phyloP scores from a whole-genome alignment of 92 coral and sea anemone genomes.

The Phymanthus crucifer region DNA sequence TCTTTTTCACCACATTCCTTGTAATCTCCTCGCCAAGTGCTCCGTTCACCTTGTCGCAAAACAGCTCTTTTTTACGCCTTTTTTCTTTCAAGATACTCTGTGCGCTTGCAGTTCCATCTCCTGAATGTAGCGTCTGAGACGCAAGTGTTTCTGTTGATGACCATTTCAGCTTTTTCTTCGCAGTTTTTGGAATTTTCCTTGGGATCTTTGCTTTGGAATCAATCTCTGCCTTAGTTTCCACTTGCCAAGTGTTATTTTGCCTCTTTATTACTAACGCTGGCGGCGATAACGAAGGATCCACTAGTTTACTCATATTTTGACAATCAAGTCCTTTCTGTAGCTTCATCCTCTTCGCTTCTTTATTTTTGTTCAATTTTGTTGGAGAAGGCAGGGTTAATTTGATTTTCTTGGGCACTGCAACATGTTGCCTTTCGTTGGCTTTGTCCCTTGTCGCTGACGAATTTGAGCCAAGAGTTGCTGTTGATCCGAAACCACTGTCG shows the following conservation, averaged over 20 bases:
- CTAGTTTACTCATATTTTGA: conserved; percentile 15
- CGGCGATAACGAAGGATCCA: conserved; percentile 60
- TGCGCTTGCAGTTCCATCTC: conserved; percentile 7
- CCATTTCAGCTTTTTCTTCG: conserved; percentile 53
- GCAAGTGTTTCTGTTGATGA: background rate
- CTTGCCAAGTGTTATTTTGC: conserved; percentile 80
- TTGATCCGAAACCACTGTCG: conserved; percentile 82
- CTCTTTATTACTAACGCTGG: conserved; percentile 79
- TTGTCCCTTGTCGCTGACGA: conserved; percentile 25
- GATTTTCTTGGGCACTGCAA: conserved; percentile 1
- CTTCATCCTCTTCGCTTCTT: conserved; percentile 52
- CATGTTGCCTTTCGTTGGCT: background rate
- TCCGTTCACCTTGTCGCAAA: conserved; percentile 35
- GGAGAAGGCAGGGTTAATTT: conserved; percentile 27
- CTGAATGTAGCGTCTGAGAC: background rate
- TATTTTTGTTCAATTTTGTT: conserved; percentile 43
- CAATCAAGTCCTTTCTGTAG: conserved; percentile 1
- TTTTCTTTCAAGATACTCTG: conserved; percentile 2
- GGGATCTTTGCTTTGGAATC: conserved; percentile 3
- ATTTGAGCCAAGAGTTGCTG: conserved; percentile 33
- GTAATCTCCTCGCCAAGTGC: conserved; percentile 9
- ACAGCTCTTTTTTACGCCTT: background rate
- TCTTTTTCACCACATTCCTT: conserved; percentile 27
- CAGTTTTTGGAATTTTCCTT: conserved; percentile 21
- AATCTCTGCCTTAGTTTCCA: conserved; percentile 60